Evolutionary conservation across 2,113 vertebrate genomes (phyloP).

Genomic region (Lichenostomus cassidix): DNA sequence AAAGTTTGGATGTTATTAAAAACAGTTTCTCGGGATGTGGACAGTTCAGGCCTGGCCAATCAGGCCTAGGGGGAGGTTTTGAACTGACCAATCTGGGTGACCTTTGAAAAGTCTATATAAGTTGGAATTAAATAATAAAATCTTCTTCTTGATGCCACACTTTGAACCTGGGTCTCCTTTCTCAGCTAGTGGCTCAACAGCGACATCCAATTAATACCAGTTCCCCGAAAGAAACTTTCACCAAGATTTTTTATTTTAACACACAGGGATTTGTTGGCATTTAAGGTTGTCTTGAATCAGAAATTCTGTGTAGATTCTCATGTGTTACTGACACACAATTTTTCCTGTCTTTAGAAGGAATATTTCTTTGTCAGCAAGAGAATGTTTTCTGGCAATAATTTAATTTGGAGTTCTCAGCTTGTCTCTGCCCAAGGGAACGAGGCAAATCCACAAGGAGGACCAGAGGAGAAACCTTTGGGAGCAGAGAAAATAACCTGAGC

Average conservation of each 20-base stretch:
- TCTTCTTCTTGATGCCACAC: too few species aligned
- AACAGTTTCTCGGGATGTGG: too few species aligned
- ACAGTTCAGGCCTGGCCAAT: too few species aligned
- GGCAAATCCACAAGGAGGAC: background rate
- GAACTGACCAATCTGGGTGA: too few species aligned
- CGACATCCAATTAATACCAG: background rate
- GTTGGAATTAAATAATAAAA: too few species aligned
- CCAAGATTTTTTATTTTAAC: background rate
- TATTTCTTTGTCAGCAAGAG: background rate
- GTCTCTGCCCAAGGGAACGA: background rate
- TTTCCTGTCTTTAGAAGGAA: background rate
- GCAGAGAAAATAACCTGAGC: background rate
- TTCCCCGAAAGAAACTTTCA: background rate
- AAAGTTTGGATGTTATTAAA: too few species aligned
- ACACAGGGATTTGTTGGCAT: background rate
- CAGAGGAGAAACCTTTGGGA: background rate
- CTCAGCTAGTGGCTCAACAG: too few species aligned
- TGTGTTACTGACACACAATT: background rate
- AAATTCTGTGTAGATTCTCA: background rate
- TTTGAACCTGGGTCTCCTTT: too few species aligned
- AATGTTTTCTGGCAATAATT: slow-evolving; percentile 3
- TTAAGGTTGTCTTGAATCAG: background rate
- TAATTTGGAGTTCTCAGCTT: background rate
- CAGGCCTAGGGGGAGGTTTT: too few species aligned
- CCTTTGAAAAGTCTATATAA: too few species aligned